These are phyloP conservation scores for Chorisops tibialis DNA, from an alignment of 2,888 invertebrate genomes.

Conservation along the genomic window DNA sequence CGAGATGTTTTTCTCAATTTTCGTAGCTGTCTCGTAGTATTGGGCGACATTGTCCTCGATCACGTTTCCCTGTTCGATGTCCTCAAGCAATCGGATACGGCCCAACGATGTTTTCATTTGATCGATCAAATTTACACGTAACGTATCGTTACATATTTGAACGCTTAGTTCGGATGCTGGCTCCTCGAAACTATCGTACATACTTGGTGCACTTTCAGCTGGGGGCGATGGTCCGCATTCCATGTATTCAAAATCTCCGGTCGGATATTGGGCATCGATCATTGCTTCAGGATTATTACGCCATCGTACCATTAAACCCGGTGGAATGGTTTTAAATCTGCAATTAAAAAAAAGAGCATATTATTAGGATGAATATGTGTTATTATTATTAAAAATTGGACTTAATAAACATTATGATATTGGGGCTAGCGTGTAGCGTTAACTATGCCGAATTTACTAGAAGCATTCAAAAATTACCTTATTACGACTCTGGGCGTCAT, in stretches of 20 bases:
- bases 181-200: slow-evolving; percentile 78
- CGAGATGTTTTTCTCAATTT: slow-evolving; percentile 67
- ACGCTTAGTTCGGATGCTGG: slow-evolving; percentile 67
- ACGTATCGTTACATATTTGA: slow-evolving; percentile 70
- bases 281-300: slow-evolving; percentile 57
- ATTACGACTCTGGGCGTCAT: too few relatives aligned
- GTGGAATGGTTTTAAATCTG: slow-evolving; percentile 54
- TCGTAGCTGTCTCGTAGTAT: slow-evolving; percentile 58
- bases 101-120: slow-evolving; percentile 70
- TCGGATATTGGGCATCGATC: slow-evolving; percentile 66
- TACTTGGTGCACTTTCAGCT: slow-evolving; percentile 74
- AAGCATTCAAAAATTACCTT: too few relatives aligned
- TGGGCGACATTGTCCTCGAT: slow-evolving; percentile 57
- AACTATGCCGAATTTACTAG: too few relatives aligned
- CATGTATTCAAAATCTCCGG: slow-evolving; percentile 70
- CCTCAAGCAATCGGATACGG: slow-evolving; percentile 65
- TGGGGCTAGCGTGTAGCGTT: too few relatives aligned
- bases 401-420: too few relatives aligned
- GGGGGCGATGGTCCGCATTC: slow-evolving; percentile 77
- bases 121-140: slow-evolving; percentile 70
- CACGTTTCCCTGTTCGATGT: slow-evolving; percentile 67
- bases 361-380: not conserved
- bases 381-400: not conserved
- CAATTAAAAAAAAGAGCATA: slow-evolving; percentile 32
- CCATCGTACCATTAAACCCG: slow-evolving; percentile 57